Base-by-base conservation (phyloP, 2,888 invertebrate genomes). In the Tachystola acroxantha region DNA sequence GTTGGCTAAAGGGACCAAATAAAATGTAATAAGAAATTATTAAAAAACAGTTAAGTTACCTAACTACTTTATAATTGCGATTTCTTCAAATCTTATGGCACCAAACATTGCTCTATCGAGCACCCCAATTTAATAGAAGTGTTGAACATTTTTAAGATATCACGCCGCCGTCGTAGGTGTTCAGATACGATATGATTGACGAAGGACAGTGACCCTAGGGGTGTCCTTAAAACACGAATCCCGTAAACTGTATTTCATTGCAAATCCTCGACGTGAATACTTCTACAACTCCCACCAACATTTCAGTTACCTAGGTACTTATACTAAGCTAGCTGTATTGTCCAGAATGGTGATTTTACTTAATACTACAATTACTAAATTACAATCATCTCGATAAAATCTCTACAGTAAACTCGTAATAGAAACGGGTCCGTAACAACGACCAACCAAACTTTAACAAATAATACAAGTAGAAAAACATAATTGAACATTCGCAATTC, bases 71-170 rank as follows among this genome's bases (percentile, higher is more conserved):
- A 57, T 56, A 64, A 62, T 55, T 51, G 55, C 40, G 41, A 43
- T 51, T 64, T 64, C 64, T 62, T 64, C 58, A 50, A 43, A 53
- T 64, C 53, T 59, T 74, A 75, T 75, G 76, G 75, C 75, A 75
- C 75, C 72, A 68, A 24, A 60, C 59, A 49, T 50, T 50, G 56
- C 63, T 53, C 50, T 34, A 37, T 7, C 28, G 53, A 55, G 57
- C 50, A 47, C 51, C 49, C 36, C 42, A 42, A 3, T 19, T 10
- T 25, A 33, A 9, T 25, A 10, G 11, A 25, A 16, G 6, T 16
- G 6, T 16, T 16, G 16, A 16, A 16, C 16, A 4, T 16, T 16
- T 16, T 27, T 43, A 46, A 45, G 37, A 45, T n/a, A n/a, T n/a
- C n/a, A n/a, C n/a, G n/a, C n/a, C n/a, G n/a, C n/a, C n/a, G n/a